Evolutionary conservation across 2,888 invertebrate species (phyloP).

Genomic region (Leistus spinibarbis): DNA sequence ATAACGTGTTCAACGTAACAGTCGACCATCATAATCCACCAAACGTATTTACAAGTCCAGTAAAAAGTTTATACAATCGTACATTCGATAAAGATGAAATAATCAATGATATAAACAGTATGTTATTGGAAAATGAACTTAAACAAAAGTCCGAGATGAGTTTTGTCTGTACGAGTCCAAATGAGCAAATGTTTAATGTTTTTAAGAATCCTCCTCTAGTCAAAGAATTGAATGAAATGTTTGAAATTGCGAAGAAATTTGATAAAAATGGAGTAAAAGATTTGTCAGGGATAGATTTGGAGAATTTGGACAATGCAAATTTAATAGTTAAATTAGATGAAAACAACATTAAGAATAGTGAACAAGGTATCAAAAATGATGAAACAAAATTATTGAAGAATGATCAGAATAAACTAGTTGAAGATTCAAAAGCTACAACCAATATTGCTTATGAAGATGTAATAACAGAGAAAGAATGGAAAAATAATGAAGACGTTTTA

Average conservation of each 20-base stretch:
- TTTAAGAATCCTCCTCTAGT: conserved; percentile 18
- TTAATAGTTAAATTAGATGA: not conserved
- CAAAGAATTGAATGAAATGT: conserved; percentile 19
- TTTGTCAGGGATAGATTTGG: not conserved
- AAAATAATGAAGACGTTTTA: too few species aligned
- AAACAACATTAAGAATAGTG: not conserved
- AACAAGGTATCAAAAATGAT: not conserved
- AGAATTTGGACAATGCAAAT: not conserved
- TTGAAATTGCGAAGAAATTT: conserved; percentile 5
- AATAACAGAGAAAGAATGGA: too few species aligned
- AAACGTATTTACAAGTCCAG: conserved; percentile 16
- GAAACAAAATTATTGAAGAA: not conserved
- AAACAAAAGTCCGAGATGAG: not conserved
- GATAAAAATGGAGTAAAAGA: not conserved
- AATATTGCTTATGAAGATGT: too few species aligned
- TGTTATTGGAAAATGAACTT: conserved; percentile 14
- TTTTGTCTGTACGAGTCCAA: conserved; percentile 22
- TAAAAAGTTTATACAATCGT: conserved; percentile 16
- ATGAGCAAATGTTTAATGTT: conserved; percentile 6
- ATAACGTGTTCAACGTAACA: conserved; percentile 55
- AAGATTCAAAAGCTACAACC: too few species aligned
- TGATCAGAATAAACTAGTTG: too few species aligned
- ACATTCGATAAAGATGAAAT: conserved; percentile 25
- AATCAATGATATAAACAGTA: conserved; percentile 22
- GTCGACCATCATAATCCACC: conserved; percentile 45